Conservation (phyloP, 2,888 invertebrate species). For the Nomada hirtipes region DNA sequence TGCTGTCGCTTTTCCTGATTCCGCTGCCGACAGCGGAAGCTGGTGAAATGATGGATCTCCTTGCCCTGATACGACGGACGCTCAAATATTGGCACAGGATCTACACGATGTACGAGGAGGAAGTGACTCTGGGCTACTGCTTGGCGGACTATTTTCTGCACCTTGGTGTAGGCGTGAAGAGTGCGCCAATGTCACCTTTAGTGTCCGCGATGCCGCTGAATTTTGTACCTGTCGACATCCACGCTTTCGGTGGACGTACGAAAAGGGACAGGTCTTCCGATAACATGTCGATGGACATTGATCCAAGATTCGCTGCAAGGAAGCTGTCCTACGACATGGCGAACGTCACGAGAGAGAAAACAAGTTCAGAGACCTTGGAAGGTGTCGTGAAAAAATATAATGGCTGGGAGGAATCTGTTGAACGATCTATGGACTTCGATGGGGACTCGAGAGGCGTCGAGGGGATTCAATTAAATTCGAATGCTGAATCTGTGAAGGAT, state of each 20-base stretch:
- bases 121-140: slow-evolving; percentile 69
- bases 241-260: not conserved
- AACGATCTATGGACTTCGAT: not conserved
- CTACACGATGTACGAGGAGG: slow-evolving; percentile 68
- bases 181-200: not conserved
- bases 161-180: not conserved
- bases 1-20: slow-evolving; percentile 54
- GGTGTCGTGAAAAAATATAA: not conserved
- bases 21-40: slow-evolving; percentile 24
- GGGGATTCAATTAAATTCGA: not conserved
- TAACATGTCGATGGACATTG: not conserved
- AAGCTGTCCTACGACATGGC: not conserved
- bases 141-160: slow-evolving; percentile 63
- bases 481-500: no score
- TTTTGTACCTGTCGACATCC: not conserved
- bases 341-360: not conserved
- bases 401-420: not conserved
- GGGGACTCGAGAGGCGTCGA: not conserved
- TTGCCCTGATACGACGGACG: slow-evolving; percentile 44
- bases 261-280: not conserved
- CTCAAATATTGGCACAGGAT: slow-evolving; percentile 64
- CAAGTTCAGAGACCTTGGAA: no score
- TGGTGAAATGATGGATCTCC: slow-evolving; percentile 40
- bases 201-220: not conserved
- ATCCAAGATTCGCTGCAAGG: not conserved